These are phyloP conservation scores for Clytia hemisphaerica DNA, from an alignment of 30 jellyfish, hydroid and myxozoan species.

Conservation along the genomic window DNA sequence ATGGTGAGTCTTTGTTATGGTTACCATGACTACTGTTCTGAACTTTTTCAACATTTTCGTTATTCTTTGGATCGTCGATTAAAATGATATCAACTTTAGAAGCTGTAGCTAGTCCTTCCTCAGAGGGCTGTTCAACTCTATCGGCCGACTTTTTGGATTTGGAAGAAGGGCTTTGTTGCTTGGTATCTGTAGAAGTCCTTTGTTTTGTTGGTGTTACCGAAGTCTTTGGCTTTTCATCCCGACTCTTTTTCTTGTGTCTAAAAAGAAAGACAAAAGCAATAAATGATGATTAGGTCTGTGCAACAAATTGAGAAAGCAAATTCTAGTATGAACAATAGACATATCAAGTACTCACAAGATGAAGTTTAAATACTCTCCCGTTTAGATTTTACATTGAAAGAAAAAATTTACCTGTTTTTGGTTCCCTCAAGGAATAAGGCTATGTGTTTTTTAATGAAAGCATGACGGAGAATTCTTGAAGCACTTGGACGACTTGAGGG, in stretches of 20 bases:
- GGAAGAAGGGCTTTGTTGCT: constrained; percentile 24
- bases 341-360: not conserved
- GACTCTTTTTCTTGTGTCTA: constrained; percentile 28
- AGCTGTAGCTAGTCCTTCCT: constrained; percentile 80
- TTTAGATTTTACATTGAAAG: too few relatives aligned
- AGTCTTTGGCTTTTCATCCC: too few relatives aligned
- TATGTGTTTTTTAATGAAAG: constrained; percentile 76
- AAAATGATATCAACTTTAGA: constrained; percentile 61
- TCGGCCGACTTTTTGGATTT: constrained; percentile 46
- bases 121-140: constrained; percentile 8
- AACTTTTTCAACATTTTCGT: not conserved
- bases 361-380: too few relatives aligned
- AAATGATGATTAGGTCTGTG: not conserved
- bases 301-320: not conserved
- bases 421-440: constrained; percentile 75
- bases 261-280: not conserved
- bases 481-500: constrained; percentile 94
- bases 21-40: not conserved
- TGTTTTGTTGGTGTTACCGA: not conserved
- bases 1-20: too few relatives aligned
- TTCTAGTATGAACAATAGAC: too few relatives aligned
- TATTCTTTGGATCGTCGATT: constrained; percentile 30
- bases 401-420: constrained; percentile 39
- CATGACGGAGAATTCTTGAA: constrained; percentile 73
- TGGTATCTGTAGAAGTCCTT: too few relatives aligned